Base-by-base conservation (phyloP, 1,140 invertebrate genomes). In the Zaprionus kolodkinae region DNA sequence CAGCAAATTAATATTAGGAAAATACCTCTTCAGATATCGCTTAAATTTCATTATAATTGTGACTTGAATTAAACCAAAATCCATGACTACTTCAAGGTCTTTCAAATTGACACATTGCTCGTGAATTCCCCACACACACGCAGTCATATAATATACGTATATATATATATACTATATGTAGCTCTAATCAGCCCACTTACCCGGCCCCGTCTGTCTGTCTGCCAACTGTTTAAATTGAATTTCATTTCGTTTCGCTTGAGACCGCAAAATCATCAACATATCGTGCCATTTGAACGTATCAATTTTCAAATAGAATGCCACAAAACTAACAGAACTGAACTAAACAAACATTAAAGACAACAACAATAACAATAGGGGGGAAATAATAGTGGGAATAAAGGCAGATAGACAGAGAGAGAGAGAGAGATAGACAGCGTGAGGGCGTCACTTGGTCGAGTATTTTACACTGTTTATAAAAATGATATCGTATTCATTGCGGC, bases 401-500 rank as follows among this genome's bases (percentile, higher is more conserved):
- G 21, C 1, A 21, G 21, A 21, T 21, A 21, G 57, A 11, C 11
- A 13, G 60, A 21, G 15, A 21, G 57, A 11, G n/a, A 13, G 60
- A 21, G 15, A 21, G 38, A 5, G 55, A 45, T 15, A 70, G 69
- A 54, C 27, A 21, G 27, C 27, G 6, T 30, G 3, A 30, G 65
- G 64, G 63, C 74, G 71, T 76, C 57, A 76, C 57, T 66, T 27
- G 43, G 4, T 52, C 54, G 54, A 30, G 17, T 50, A 54, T 52
- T 60, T 35, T 12, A n/a, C 35, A 15, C 33, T 38, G 56, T 73
- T 65, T 66, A 69, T 25, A 15, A 45, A 45, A 45, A 45, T 36
- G 30, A 27, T 48, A 13, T 60, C 15, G 60, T 67, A 79, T 72
- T 82, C 64, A 78, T 78, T 78, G 79, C 56, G 17, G 38, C 59